Evolutionary conservation across 2,888 invertebrate genomes (phyloP), one percentile per base, ranked within the genome.

Genomic region (Sinopyrophorus schimmeli): DNA sequence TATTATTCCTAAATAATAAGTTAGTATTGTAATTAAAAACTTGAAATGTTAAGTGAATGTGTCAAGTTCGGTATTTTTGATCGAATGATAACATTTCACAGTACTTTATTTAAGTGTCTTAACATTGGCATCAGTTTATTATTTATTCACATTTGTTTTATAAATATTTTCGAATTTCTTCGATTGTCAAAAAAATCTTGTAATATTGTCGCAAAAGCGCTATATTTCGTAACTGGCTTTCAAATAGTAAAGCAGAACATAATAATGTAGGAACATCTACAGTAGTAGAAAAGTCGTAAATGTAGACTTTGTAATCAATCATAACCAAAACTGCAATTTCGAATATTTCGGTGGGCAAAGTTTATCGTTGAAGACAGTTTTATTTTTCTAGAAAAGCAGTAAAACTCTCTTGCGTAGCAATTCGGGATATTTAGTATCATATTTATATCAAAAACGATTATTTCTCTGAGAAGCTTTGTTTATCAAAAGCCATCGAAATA

Each of bases 301-400:
- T 51, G 49, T 38, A 50, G 51, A 52, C 47, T 40, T 50, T 48
- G 49, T 53, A 56, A 59, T 59, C 59, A 59, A 59, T 59, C 59
- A 59, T 58, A 32, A n/a, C 30, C 21, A 34, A 41, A 43, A 42
- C 37, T 51, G 34, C 26, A 42, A 34, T 42, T 42, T 34, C 32
- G 17, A 34, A 42, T 42, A 26, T 42, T 26, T 21, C 26, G 15
- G 18, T 34, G 26, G 42, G 27, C 18, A 20, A 34, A 32, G 26
- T 42, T 42, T 42, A 42, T 42, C 42, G 34, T 26, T 20, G 27
- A 34, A 42, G 42, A 34, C 42, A 42, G 42, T 32, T 42, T 42
- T 42, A 42, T 32, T 42, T 42, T 42, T 21, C 15, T 11, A 32
- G 34, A 32, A 32, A 27, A 34, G 42, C 42, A 34, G 34, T 42